phyloP scores from a whole-genome alignment of 2,797 vertebrate genomes.

The Eutrigla gurnardus region DNA sequence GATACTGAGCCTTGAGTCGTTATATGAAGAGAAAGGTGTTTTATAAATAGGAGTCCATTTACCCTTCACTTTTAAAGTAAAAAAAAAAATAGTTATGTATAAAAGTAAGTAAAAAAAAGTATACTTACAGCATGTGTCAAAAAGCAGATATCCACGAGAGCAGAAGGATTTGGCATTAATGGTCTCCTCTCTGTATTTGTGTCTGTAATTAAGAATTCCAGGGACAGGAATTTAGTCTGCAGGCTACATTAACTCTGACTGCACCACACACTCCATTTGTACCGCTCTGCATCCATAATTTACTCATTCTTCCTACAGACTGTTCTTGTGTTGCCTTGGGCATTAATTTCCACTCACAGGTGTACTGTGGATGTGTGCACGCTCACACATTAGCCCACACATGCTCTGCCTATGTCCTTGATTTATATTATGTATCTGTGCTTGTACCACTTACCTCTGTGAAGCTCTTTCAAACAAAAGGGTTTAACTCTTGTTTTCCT shows the following conservation, averaged over 20 bases:
- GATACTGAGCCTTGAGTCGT: too few species aligned
- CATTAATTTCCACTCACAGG: constrained; percentile 60
- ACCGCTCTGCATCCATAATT: constrained; percentile 72
- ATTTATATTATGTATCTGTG: not conserved
- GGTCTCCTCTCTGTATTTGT: constrained; percentile 51
- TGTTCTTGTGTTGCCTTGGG: constrained; percentile 51
- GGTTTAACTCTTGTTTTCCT: constrained; percentile 5
- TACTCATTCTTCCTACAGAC: constrained; percentile 49
- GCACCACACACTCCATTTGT: constrained; percentile 62
- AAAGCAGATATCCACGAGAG: constrained; percentile 2
- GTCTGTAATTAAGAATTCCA: constrained; percentile 68
- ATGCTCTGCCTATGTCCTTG: constrained; percentile 8
- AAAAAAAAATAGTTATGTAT: not conserved
- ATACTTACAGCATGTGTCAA: not conserved
- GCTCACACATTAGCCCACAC: constrained; percentile 40
- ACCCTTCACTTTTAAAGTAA: not conserved
- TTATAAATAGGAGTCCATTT: not conserved
- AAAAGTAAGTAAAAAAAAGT: not conserved
- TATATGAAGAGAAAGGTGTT: too few species aligned
- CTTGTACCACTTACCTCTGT: constrained; percentile 7
- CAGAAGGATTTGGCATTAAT: constrained; percentile 54
- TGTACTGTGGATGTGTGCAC: constrained; percentile 35
- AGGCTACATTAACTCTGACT: constrained; percentile 69
- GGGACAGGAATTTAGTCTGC: constrained; percentile 50
- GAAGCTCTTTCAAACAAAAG: constrained; percentile 19